Base-by-base conservation (phyloP, 1,140 invertebrate species). In the Holcopasites calliopsidis region DNA sequence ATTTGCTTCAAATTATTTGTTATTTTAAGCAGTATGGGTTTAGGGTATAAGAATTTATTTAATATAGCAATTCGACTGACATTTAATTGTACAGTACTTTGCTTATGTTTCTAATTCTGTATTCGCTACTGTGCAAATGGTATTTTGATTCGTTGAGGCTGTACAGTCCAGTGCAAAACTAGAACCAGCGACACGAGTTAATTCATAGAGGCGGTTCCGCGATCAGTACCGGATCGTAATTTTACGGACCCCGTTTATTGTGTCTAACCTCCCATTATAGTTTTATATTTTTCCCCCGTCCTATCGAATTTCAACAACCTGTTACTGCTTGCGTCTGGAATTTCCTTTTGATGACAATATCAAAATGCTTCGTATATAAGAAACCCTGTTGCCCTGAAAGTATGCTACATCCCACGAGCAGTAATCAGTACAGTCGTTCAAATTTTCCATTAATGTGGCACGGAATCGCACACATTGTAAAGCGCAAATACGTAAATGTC, bases 401-500 rank as follows among this genome's bases (percentile, higher is more conserved):
- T 35, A 26, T 65, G 62, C 44, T 74, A 70, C 5, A n/a, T 50
- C 26, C 26, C 13, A 23, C 16, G 35, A 10, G 26, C n/a, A 70
- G n/a, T 58, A 50, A 16, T 38, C 44, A 11, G 44, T 47, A 57
- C 40, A 60, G 35, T 74, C 38, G 52, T 70, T 69, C 31, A 31
- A 60, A 60, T 69, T 76, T 50, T 70, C 23, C 71, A 74, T 74
- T 74, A 44, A 76, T 69, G 65, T 76, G 64, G 35, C 64, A 76
- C n/a, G 10, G 28, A 42, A 40, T 42, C 42, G 52, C 64, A 66
- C 62, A 74, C 71, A 74, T 40, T 18, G 66, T 35, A 35, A 65
- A 50, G 35, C 42, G 42, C 44, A 57, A 79, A 76, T 77, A 74
- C 66, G 69, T 72, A 85, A 85, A 82, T 82, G 83, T 85, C 82